phyloP scores from a whole-genome alignment of 2,113 vertebrate genomes.

The Nyctereutes procyonoides region DNA sequence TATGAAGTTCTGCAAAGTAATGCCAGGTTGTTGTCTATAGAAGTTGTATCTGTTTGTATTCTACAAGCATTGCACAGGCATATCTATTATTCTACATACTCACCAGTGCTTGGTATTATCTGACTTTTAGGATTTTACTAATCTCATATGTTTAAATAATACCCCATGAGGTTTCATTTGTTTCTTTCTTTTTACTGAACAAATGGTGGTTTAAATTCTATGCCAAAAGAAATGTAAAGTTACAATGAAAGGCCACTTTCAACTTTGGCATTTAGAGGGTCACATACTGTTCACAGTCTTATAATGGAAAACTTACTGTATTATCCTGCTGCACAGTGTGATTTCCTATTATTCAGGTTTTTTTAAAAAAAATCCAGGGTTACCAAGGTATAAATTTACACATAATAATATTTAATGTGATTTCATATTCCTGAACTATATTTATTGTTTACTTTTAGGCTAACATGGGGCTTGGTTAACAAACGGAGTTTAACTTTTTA shows the following conservation, averaged over 20 bases:
- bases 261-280: conserved; percentile 85
- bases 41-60: no score
- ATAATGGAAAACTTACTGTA: conserved; percentile 92
- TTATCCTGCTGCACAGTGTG: conserved; percentile 90
- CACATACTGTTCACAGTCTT: conserved; percentile 92
- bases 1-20: not conserved
- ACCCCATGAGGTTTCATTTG: not conserved
- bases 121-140: not conserved
- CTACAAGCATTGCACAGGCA: not conserved
- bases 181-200: not conserved
- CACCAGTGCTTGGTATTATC: not conserved
- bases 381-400: not conserved
- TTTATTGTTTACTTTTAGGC: conserved; percentile 36
- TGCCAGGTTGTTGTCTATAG: not conserved
- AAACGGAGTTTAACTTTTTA: not conserved
- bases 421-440: not conserved
- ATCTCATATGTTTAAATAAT: not conserved
- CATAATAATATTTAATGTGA: conserved; percentile 87
- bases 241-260: conserved; percentile 91
- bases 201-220: conserved; percentile 57
- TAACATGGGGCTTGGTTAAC: not conserved
- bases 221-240: conserved; percentile 89
- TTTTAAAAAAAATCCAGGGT: conserved; percentile 86
- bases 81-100: not conserved
- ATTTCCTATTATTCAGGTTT: conserved; percentile 94